Evolutionary conservation across 1,140 invertebrate genomes (phyloP), one percentile per base, ranked within the genome.

Genomic region (Drosophila varians): DNA sequence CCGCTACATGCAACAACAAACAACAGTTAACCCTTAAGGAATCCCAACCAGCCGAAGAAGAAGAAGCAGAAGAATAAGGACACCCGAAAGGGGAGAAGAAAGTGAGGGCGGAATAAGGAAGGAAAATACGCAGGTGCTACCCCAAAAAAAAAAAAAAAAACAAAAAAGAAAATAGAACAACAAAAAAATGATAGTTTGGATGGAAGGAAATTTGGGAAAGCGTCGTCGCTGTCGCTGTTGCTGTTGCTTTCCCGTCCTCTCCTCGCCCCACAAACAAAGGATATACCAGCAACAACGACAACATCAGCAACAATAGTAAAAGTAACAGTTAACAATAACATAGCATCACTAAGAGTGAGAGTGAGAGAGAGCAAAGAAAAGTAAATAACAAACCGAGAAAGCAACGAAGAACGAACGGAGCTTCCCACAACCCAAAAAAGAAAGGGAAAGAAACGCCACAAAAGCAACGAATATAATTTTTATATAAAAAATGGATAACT

Each of bases 401-500:
- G 38, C 40, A 82, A 66, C 64, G 31, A 62, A 43, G 31, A 28
- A 34, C 25, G 48, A 25, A 9, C 16, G 36, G 9, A 57, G 48
- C 54, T 55, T 28, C 12, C 18, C n/a, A 21, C 21, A 9, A 51
- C 34, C 46, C 47, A 40, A 36, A 54, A 31, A 31, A 11, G 11
- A 31, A 31, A 31, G 28, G 28, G 9, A 11, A 31, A 31, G 3
- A 31, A 55, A 31, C 26, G 43, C 47, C 25, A 7, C 36, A 16
- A 42, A 69, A 31, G 28, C 70, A 74, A 58, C 64, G 46, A 74
- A 89, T 28, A 43, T 54, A 61, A 62, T 21, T 65, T 31, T 61
- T 79, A 56, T 73, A 74, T 70, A 64, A 77, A 69, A 66, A 75
- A 90, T 90, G 89, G 89, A 90, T 74, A 90, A 90, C 84, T 90